Conservation (phyloP, 1,140 invertebrate genomes). For the Bicyclus anynana region DNA sequence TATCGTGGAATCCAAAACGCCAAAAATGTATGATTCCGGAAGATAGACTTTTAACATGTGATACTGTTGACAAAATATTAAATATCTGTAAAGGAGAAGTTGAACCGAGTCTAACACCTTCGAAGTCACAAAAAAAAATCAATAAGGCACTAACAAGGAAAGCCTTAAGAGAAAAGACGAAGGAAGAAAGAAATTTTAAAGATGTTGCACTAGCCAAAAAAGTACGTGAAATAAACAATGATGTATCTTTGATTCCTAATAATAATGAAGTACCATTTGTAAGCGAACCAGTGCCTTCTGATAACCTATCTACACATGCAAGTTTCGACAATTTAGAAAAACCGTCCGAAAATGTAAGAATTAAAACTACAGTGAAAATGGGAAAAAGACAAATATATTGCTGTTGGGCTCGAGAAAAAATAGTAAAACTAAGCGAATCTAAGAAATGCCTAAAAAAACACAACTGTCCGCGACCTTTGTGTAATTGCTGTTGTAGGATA, state of each 20-base stretch:
- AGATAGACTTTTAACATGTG: conserved; percentile 22
- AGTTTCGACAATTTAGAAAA: not conserved
- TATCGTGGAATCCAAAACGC: not conserved
- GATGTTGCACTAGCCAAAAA: not conserved
- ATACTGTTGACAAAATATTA: conserved; percentile 32
- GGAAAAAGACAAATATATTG: conserved; percentile 11
- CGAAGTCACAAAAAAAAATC: not conserved
- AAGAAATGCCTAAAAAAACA: not conserved
- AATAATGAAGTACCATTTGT: not conserved
- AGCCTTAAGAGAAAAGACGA: not conserved
- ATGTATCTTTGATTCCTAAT: not conserved
- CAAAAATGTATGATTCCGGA: not conserved
- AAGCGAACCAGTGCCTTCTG: not conserved
- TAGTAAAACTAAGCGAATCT: not conserved
- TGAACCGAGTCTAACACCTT: not conserved
- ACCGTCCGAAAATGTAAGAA: not conserved
- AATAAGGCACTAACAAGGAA: not conserved
- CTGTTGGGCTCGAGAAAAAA: conserved; percentile 30
- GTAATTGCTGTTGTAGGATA: conserved; percentile 30
- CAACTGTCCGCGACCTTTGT: conserved; percentile 12
- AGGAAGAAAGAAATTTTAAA: not conserved
- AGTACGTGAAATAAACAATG: not conserved
- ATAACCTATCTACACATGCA: not conserved
- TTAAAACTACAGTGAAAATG: not conserved
- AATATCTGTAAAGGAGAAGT: conserved; percentile 18